Conservation (phyloP, 2,888 invertebrate genomes). For the Rutpela maculata region DNA sequence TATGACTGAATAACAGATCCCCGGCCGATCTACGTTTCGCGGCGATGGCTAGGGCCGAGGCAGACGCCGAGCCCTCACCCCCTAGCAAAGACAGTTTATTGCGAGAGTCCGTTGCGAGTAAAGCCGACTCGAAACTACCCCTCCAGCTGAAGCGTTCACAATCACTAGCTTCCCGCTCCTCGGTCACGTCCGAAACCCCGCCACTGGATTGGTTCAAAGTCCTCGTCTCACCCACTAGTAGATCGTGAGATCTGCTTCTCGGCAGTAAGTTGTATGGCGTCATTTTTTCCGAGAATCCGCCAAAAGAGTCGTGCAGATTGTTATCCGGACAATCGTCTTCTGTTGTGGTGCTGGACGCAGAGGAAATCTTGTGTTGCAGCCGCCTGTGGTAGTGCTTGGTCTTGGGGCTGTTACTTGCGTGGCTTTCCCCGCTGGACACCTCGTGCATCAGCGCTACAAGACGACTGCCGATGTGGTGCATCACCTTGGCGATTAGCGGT, state of each 20-base stretch:
- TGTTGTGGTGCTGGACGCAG: conserved; percentile 79
- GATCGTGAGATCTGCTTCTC: conserved; percentile 89
- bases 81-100: conserved; percentile 83
- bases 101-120: conserved; percentile 90
- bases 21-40: conserved; percentile 89
- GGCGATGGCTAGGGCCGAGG: conserved; percentile 81
- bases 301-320: conserved; percentile 70
- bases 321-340: conserved; percentile 85
- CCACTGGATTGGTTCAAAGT: conserved; percentile 74
- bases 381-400: conserved; percentile 78
- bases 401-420: conserved; percentile 79
- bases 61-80: conserved; percentile 79
- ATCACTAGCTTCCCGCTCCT: conserved; percentile 87
- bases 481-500: conserved; percentile 91
- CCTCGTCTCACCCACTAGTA: conserved; percentile 80
- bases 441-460: conserved; percentile 94
- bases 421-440: conserved; percentile 85
- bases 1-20: conserved; percentile 86
- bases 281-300: conserved; percentile 73
- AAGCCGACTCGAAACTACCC: conserved; percentile 93
- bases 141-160: conserved; percentile 94
- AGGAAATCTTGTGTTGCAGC: conserved; percentile 77
- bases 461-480: conserved; percentile 93
- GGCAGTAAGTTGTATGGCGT: conserved; percentile 78
- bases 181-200: conserved; percentile 76